A percentile compares a stretch with the other conserved stretches of the same genome.
Conservation (phyloP, 1,140 invertebrate species). For the Onthophagus taurus region DNA sequence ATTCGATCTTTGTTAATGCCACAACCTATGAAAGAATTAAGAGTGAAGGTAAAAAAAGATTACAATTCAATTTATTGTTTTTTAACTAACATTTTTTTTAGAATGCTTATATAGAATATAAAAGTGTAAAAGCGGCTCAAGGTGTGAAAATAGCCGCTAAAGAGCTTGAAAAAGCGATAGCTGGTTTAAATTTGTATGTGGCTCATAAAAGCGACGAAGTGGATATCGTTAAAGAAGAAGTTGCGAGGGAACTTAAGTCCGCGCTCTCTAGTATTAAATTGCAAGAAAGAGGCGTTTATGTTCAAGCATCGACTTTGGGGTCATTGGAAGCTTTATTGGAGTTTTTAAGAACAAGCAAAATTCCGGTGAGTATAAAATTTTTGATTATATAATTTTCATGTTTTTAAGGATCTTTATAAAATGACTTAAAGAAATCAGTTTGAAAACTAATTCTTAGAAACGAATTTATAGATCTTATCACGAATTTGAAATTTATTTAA, state of each 20-base stretch:
- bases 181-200: constrained; percentile 79
- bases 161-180: constrained; percentile 95
- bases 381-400: too few species aligned
- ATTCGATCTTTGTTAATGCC: constrained; percentile 96
- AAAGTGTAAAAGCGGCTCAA: constrained; percentile 91
- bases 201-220: constrained; percentile 91
- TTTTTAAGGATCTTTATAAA: too few species aligned
- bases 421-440: too few species aligned
- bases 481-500: too few species aligned
- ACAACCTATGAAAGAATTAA: constrained; percentile 93
- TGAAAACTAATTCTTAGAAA: too few species aligned
- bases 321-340: constrained; percentile 95
- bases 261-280: constrained; percentile 89
- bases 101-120: constrained; percentile 93
- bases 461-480: too few species aligned
- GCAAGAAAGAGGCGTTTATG: constrained; percentile 89
- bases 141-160: constrained; percentile 98
- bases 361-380: constrained; percentile 91
- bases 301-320: constrained; percentile 96
- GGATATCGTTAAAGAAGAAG: constrained; percentile 63
- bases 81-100: constrained; percentile 39
- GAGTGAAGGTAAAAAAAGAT: constrained; percentile 70
- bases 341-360: constrained; percentile 90
- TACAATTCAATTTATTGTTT: background rate
- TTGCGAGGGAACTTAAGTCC: constrained; percentile 66